These are phyloP conservation scores for Diachasmimorpha longicaudata DNA, from an alignment of 1,140 invertebrate species.

Conservation along the genomic window DNA sequence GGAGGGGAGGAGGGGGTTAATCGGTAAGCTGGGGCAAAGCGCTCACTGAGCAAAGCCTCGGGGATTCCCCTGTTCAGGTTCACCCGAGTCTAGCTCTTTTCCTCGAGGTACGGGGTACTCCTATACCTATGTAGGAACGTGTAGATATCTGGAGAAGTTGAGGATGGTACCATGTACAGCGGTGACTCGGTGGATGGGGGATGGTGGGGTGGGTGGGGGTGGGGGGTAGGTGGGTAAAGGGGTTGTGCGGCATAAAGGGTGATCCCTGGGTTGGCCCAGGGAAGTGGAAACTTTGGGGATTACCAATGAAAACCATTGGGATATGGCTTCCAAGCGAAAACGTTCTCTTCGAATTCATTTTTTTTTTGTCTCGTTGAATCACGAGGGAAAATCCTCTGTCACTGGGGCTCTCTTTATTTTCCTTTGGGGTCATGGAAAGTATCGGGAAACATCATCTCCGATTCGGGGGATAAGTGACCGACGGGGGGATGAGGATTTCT, in stretches of 20 bases:
- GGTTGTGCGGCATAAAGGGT: slow-evolving; percentile 8
- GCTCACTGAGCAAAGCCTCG: not conserved
- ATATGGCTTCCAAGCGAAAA: slow-evolving; percentile 3
- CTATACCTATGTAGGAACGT: not conserved
- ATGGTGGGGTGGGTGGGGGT: no score
- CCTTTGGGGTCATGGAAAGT: not conserved
- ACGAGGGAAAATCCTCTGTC: not conserved
- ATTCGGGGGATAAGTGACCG: not conserved
- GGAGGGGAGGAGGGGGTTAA: not conserved
- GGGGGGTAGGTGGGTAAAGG: no score
- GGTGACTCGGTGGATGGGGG: no score
- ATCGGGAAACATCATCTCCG: not conserved
- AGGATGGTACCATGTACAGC: not conserved
- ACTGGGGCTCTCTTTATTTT: not conserved
- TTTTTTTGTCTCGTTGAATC: not conserved
- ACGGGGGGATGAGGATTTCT: no score
- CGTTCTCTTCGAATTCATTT: not conserved
- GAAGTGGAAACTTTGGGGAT: slow-evolving; percentile 26
- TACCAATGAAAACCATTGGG: slow-evolving; percentile 23
- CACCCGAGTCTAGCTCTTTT: not conserved
- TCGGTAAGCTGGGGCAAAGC: not conserved
- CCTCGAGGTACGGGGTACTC: not conserved
- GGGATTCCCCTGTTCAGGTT: not conserved
- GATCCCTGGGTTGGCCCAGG: slow-evolving; percentile 3
- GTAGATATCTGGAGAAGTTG: not conserved